Evolutionary conservation across 1,140 invertebrate genomes (phyloP), one percentile per base, ranked within the genome.

Genomic region (Contarinia nasturtii): DNA sequence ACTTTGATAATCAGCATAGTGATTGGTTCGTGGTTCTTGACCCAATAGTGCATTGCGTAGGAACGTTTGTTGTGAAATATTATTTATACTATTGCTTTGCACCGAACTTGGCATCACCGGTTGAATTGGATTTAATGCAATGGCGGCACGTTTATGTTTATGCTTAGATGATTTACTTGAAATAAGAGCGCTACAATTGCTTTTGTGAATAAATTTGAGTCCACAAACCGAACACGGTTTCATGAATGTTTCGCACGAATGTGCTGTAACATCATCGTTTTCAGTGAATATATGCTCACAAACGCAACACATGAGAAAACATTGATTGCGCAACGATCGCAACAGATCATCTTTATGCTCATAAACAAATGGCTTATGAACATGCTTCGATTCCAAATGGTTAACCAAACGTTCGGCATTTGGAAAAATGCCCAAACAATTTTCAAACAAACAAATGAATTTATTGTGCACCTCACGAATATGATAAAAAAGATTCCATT

Each of bases 401-500:
- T 77, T 64, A 34, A 77, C 76, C 18, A 87, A 58, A 55, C 80
- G 78, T 50, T 86, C 80, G n/a, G 80, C 76, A 51, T 75, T 74
- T 20, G 76, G 75, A 65, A 83, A 86, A 67, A 85, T 78, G 45
- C 79, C 78, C 34, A 84, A 67, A 55, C 83, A 86, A n/a, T n/a
- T n/a, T n/a, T n/a, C n/a, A 61, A 79, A 82, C 11, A 86, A 60
- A 57, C 83, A 87, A 52, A 84, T 80, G 55, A 78, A 79, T 36
- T 80, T 71, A 50, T 77, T 75, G 58, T 87, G 82, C 17, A 77
- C 70, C 52, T 85, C 80, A 43, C 78, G 67, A 77, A 86, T 85
- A 53, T 87, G 83, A 11, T 82, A 58, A 59, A 84, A 86, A 22
- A 86, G 65, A 65, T 85, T 82, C 80, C 82, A 86, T 52, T 80